Evolutionary conservation across 1,140 invertebrate species (phyloP).

Genomic region (Euura saliciscinereae): DNA sequence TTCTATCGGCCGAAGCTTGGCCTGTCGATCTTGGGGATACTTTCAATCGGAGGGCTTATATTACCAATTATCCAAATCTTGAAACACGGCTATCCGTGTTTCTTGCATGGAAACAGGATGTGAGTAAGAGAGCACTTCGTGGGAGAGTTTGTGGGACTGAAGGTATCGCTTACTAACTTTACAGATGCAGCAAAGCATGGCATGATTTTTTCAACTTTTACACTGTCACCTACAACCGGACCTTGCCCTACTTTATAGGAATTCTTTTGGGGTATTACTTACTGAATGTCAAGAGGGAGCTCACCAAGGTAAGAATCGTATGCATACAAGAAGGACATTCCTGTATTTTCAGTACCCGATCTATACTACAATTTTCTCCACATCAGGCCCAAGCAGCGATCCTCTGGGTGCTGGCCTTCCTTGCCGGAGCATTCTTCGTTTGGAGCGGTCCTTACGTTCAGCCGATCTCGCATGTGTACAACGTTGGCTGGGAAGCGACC

Average conservation of each 20-base stretch:
- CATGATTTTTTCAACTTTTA: constrained; percentile 35
- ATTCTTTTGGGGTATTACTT: constrained; percentile 60
- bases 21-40: constrained; percentile 12
- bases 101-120: not conserved
- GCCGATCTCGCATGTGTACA: constrained; percentile 13
- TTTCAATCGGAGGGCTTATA: not conserved
- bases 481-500: constrained; percentile 31
- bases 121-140: not conserved
- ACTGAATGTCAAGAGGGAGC: not conserved
- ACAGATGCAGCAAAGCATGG: not conserved
- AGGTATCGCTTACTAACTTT: too few relatives aligned
- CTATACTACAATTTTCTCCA: too few relatives aligned
- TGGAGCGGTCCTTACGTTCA: too few relatives aligned
- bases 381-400: too few relatives aligned
- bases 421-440: too few relatives aligned
- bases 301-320: not conserved
- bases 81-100: not conserved
- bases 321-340: too few relatives aligned
- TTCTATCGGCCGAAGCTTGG: constrained; percentile 25
- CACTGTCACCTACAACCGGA: constrained; percentile 50
- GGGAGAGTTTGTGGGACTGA: too few relatives aligned
- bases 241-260: constrained; percentile 64
- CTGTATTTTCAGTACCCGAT: too few relatives aligned
- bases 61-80: not conserved
- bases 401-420: too few relatives aligned